phyloP scores from a whole-genome alignment of 1,140 invertebrate genomes.

The Parasteatoda tepidariorum region DNA sequence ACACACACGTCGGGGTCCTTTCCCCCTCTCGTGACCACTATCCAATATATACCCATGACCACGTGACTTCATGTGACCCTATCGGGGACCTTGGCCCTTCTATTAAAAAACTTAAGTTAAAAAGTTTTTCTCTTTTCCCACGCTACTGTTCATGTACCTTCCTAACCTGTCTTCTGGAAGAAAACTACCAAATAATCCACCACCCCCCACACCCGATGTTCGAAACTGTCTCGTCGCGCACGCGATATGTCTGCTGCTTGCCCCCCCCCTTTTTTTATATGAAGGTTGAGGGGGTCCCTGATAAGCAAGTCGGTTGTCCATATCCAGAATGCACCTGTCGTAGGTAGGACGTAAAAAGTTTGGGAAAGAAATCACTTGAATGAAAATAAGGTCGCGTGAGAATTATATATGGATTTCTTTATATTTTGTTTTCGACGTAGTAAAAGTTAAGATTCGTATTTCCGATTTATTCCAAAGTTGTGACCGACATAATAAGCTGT shows the following conservation, averaged over 20 bases:
- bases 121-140: slow-evolving; percentile 8
- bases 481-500: neutral
- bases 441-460: no score
- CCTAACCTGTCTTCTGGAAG: neutral
- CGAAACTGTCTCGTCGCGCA: slow-evolving; percentile 5
- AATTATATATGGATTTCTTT: neutral
- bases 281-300: neutral
- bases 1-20: slow-evolving; percentile 22
- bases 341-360: neutral
- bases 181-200: slow-evolving; percentile 3
- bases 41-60: neutral
- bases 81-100: slow-evolving; percentile 19
- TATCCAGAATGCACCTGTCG: neutral
- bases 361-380: neutral
- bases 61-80: neutral
- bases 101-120: neutral
- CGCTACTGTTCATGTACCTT: slow-evolving; percentile 17
- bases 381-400: slow-evolving; percentile 16
- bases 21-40: neutral
- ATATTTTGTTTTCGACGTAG: neutral
- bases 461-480: neutral
- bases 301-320: neutral
- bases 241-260: slow-evolving; percentile 17
- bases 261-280: neutral
- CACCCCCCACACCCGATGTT: neutral